Base-by-base conservation (phyloP, 2,113 vertebrate genomes). In the Arothron firmamentum region DNA sequence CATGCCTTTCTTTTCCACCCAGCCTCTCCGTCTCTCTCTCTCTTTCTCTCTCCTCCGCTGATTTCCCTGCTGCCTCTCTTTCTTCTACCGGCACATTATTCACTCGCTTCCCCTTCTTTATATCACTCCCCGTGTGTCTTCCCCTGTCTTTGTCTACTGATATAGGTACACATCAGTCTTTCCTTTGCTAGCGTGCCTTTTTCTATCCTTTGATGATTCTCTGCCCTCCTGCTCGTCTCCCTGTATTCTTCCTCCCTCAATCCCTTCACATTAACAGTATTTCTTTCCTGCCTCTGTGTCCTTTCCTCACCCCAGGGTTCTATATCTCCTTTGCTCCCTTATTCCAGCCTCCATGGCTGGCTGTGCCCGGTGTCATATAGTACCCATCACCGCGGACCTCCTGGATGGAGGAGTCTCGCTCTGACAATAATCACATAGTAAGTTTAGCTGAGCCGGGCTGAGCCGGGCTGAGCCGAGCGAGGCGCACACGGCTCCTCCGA, bases 1-100 rank as follows among this genome's bases (percentile, higher is more conserved):
- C 93, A 91, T 91, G 82, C 89, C 82, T 90, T 90, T 91, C 75
- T 77, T 64, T 81, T 67, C 67, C 41, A 54, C 59, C 38, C 31
- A 45, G 65, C 51, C 52, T 74, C 71, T 61, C 67, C 23, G 45
- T 66, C 65, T 75, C 62, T 62, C 60, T 65, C 52, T 43, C 67
- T 68, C 64, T 68, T 52, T 69, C 70, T 67, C 62, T 62, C 59
- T 70, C 66, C 74, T 76, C 65, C 61, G 64, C 82, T 83, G 81
- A 88, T 87, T 87, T 85, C 77, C 80, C 83, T 66, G 71, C 78
- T 83, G 82, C 78, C 79, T 85, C 66, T 68, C 80, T 80, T 83
- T 85, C 78, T 81, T 81, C 79, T 81, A 59, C 15, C 20, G 16
- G 52, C 66, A 64, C 74, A 75, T 80, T 80, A 79, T 84, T 81